Percentiles rank a stretch among this genome's conserved stretches.
phyloP scores from a whole-genome alignment of 2,888 invertebrate species.

The Yponomeuta cagnagella region DNA sequence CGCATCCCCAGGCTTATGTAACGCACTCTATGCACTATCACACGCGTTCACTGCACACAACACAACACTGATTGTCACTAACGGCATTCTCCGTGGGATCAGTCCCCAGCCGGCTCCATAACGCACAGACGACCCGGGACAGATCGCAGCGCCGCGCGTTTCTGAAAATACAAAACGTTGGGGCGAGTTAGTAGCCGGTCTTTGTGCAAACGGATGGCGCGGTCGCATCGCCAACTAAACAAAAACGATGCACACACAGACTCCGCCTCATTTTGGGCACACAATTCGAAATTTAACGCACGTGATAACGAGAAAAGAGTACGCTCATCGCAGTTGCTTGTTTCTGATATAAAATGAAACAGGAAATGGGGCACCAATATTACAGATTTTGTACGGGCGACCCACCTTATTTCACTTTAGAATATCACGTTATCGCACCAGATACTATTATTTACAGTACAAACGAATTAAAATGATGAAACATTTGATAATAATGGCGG shows the following conservation, averaged over 20 bases:
- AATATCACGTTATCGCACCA: constrained; percentile 1
- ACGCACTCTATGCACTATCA: constrained; percentile 42
- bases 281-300: constrained; percentile 69
- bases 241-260: constrained; percentile 28
- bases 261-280: constrained; percentile 31
- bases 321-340: constrained; percentile 66
- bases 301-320: constrained; percentile 70
- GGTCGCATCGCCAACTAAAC: constrained; percentile 25
- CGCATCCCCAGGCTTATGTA: constrained; percentile 64
- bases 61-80: constrained; percentile 5
- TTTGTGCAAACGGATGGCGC: constrained; percentile 38
- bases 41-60: constrained; percentile 16
- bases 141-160: constrained; percentile 51
- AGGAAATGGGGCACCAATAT: constrained; percentile 67
- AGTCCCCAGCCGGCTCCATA: constrained; percentile 62
- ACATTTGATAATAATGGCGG: constrained; percentile 63
- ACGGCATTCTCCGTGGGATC: constrained; percentile 37
- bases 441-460: constrained; percentile 10
- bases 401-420: background rate
- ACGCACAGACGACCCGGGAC: constrained; percentile 36
- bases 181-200: constrained; percentile 53
- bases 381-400: constrained; percentile 17
- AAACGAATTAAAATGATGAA: constrained; percentile 38
- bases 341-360: constrained; percentile 55
- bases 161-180: constrained; percentile 62